Conservation (phyloP, 2,797 vertebrate genomes). For the Eospalax fontanierii region DNA sequence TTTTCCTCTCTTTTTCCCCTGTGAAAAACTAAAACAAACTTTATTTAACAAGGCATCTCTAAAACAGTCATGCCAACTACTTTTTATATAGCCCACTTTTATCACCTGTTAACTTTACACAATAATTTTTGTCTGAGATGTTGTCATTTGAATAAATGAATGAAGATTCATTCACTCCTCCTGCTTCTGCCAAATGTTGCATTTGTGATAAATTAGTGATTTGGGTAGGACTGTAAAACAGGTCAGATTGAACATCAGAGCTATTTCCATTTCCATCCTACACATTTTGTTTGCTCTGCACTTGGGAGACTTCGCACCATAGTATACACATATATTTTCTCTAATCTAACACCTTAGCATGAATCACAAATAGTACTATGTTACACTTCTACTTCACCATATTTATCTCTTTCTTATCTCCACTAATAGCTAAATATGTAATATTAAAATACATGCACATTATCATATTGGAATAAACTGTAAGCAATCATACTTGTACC, state of each 20-base stretch:
- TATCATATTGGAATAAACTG: not conserved
- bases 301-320: fast-evolving
- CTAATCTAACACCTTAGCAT: not conserved
- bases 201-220: not conserved
- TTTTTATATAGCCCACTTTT: not conserved
- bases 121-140: not conserved
- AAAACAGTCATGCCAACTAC: not conserved
- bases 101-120: not conserved
- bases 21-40: not conserved
- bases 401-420: not conserved
- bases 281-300: not conserved
- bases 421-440: not conserved
- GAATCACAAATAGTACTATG: not conserved
- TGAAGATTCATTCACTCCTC: not conserved
- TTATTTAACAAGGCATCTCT: not conserved
- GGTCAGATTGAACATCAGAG: not conserved
- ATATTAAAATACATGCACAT: not conserved
- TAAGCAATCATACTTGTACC: not conserved
- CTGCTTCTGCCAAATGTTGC: not conserved
- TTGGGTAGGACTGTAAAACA: not conserved
- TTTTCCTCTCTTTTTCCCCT: not conserved
- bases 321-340: fast-evolving
- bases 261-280: not conserved
- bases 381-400: not conserved
- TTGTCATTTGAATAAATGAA: not conserved